Evolutionary conservation across 2,113 vertebrate species (phyloP).

Genomic region (Acanthisitta chloris): DNA sequence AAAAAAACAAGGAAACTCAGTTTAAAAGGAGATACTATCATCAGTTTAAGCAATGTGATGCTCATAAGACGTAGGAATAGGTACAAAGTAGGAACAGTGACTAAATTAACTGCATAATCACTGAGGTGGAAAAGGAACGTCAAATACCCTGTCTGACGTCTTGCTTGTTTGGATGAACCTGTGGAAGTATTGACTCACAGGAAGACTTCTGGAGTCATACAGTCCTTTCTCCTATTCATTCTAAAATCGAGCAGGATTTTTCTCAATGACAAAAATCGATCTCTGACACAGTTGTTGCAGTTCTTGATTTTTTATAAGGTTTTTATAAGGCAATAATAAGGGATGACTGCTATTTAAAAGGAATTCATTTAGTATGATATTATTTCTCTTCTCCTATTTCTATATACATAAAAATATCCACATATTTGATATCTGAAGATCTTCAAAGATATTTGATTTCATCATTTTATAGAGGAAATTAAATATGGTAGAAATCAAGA

Average conservation of each 20-base stretch:
- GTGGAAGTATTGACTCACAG: neutral
- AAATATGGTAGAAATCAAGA: neutral
- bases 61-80: neutral
- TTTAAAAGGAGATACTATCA: neutral
- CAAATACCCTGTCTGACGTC: neutral
- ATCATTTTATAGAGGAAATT: neutral
- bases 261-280: neutral
- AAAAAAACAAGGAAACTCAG: neutral
- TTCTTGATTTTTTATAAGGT: neutral
- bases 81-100: neutral
- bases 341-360: neutral
- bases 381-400: neutral
- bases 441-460: neutral
- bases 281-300: fast-evolving
- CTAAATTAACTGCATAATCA: neutral
- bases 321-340: neutral
- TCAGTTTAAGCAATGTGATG: neutral
- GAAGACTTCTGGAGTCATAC: neutral
- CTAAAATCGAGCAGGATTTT: neutral
- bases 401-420: neutral
- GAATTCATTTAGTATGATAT: neutral
- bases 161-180: neutral
- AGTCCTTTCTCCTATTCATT: neutral
- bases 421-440: neutral
- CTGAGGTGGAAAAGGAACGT: neutral